Evolutionary conservation across 2,113 vertebrate species (phyloP), one percentile per base, ranked within the genome.

Genomic region (Paradisaea rubra): DNA sequence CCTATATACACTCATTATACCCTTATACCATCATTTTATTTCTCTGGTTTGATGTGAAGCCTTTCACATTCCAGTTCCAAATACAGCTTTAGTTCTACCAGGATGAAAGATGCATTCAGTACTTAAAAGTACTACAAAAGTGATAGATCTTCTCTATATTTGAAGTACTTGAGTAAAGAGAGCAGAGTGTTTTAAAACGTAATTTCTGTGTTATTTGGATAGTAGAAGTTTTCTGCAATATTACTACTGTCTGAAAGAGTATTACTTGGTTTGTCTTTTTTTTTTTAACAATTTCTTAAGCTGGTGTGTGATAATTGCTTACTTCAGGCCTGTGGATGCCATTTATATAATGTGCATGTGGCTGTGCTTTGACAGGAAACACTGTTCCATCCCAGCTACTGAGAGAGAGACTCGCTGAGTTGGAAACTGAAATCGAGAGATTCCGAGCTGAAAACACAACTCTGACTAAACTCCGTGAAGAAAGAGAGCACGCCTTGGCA

Each of bases 371-470:
- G 81, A 10, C 95, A 99, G 98, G 92, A 93, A 98, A 95, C 66
- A 93, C 91, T 96, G 91, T 93, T 86, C 98, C 97, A 88, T 99
- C 99, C 42, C 97, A 97, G 66, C 92, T 98, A 63, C 98, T 99
- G 89, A 98, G 98, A 97, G 98, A 99, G 86, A 98, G 98, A 81
- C 96, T 99, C 33, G 89, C 74, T 44, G 98, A 99, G 96, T 47
- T 99, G 95, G 99, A 99, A 97, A 96, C 96, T 2, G 99, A 99
- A 98, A 99, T 99, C 31, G 98, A 99, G 93, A 98, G 98, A 72
- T 99, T 99, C 93, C 99, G 98, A 97, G 97, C 98, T 91, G 99
- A 99, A 96, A 99, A 99, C 33, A 80, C 96, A 27, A 96, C 97
- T 13, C 97, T 99, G 77, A 72, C 94, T 89, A 98, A 97, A 95